Conservation (phyloP, 2,888 invertebrate genomes). For the Embidobia sp. region DNA sequence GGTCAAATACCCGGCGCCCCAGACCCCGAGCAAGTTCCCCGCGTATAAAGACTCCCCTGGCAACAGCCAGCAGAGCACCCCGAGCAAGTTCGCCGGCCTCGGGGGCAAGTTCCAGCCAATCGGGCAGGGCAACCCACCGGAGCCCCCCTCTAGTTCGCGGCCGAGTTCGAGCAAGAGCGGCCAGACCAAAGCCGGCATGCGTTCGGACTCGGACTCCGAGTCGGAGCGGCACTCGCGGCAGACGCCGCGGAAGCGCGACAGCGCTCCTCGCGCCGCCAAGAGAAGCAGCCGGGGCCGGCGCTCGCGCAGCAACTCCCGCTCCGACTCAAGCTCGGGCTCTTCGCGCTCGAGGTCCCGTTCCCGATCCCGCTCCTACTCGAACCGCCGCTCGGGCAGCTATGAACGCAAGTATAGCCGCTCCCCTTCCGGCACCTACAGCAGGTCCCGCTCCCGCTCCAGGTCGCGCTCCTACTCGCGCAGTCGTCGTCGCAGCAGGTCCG, state of each 20-base stretch:
- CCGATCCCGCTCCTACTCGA: slow-evolving; percentile 81
- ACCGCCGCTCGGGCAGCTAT: slow-evolving; percentile 78
- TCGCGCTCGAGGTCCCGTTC: slow-evolving; percentile 69
- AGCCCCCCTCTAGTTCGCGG: slow-evolving; percentile 74
- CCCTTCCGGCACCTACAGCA: slow-evolving; percentile 77
- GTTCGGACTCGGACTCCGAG: slow-evolving; percentile 82
- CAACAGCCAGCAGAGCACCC: slow-evolving; percentile 58
- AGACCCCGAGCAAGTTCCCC: slow-evolving; percentile 77
- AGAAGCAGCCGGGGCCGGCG: slow-evolving; percentile 75
- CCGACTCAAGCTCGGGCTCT: slow-evolving; percentile 86
- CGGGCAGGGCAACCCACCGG: slow-evolving; percentile 75
- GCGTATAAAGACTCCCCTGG: slow-evolving; percentile 74
- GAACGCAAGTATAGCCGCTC: slow-evolving; percentile 80
- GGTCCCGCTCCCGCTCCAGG: slow-evolving; percentile 81
- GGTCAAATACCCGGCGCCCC: slow-evolving; percentile 78
- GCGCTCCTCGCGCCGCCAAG: slow-evolving; percentile 72
- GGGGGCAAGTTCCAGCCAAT: slow-evolving; percentile 80
- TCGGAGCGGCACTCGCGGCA: slow-evolving; percentile 75
- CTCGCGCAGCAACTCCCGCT: slow-evolving; percentile 82
- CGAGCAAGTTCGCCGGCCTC: slow-evolving; percentile 74
- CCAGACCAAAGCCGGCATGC: slow-evolving; percentile 84
- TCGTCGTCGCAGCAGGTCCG: slow-evolving; percentile 82
- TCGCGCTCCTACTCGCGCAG: slow-evolving; percentile 84
- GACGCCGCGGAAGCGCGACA: slow-evolving; percentile 81
- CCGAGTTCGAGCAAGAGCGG: slow-evolving; percentile 75